Percentiles rank a stretch among this genome's conserved stretches.
These are phyloP conservation scores for Toxonevra muliebris DNA, from an alignment of 2,888 invertebrate species.

Conservation along the genomic window DNA sequence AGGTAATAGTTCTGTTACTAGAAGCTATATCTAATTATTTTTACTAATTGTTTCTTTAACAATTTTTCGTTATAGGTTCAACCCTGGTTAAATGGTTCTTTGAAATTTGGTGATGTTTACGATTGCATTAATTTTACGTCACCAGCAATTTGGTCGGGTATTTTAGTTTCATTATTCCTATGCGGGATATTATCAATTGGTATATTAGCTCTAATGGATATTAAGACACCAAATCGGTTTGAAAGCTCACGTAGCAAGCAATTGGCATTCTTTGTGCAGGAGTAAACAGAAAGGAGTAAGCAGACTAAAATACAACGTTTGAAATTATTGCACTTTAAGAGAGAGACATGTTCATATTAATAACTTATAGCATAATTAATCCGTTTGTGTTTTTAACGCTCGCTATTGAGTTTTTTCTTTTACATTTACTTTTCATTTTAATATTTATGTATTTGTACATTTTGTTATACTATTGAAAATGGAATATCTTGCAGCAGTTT, in stretches of 20 bases:
- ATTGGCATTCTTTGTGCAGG: conserved; percentile 80
- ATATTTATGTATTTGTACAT: conserved; percentile 56
- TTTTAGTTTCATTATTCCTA: conserved; percentile 82
- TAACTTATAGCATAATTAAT: conserved; percentile 49
- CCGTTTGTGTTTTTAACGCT: conserved; percentile 53
- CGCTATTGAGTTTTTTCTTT: conserved; percentile 56
- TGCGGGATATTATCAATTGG: conserved; percentile 81
- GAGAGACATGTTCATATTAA: conserved; percentile 51
- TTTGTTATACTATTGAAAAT: conserved; percentile 51
- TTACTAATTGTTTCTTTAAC: background rate
- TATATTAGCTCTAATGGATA: conserved; percentile 87
- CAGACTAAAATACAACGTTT: background rate
- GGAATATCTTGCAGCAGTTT: too few relatives aligned
- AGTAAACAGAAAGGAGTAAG: conserved; percentile 67
- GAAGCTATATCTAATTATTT: background rate
- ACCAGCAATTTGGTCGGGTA: conserved; percentile 90
- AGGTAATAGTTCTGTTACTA: conserved; percentile 58
- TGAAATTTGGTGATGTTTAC: conserved; percentile 78
- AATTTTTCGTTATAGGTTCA: conserved; percentile 66
- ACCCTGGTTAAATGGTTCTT: conserved; percentile 67
- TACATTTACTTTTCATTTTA: conserved; percentile 56
- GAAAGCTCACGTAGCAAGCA: conserved; percentile 96
- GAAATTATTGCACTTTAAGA: background rate
- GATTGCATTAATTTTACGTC: conserved; percentile 93
- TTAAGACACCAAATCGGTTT: conserved; percentile 96